These are phyloP conservation scores for Engystomops pustulosus DNA, from an alignment of 2,113 vertebrate species.

Conservation along the genomic window DNA sequence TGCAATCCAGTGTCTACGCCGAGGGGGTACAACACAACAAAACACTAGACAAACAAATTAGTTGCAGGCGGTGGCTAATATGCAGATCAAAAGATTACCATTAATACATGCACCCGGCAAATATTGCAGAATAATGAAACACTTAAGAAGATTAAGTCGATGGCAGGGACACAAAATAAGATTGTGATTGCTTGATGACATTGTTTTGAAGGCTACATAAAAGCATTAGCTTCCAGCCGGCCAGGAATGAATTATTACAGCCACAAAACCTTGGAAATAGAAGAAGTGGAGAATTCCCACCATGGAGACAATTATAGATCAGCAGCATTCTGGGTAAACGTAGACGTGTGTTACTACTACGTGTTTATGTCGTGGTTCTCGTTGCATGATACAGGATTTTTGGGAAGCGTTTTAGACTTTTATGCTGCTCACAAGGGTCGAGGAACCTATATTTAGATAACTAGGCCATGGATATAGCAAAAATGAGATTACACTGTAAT, in stretches of 20 bases:
- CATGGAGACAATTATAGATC: conserved; percentile 5
- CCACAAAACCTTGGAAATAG: neutral
- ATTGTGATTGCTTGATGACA: conserved; percentile 71
- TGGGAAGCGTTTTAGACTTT: neutral
- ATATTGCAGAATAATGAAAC: conserved; percentile 76
- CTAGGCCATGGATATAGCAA: conserved; percentile 22
- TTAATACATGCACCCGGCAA: conserved; percentile 78
- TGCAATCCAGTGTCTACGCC: conserved; percentile 69
- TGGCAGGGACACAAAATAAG: conserved; percentile 71
- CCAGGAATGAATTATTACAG: conserved; percentile 26
- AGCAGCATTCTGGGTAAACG: neutral
- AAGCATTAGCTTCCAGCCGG: conserved; percentile 64
- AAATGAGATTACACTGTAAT: conserved; percentile 27
- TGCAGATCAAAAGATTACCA: conserved; percentile 81
- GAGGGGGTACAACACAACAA: conserved; percentile 77
- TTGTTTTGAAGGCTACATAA: conserved; percentile 66
- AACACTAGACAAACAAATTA: conserved; percentile 83
- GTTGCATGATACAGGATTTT: neutral
- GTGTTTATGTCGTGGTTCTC: neutral
- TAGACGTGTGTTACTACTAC: neutral
- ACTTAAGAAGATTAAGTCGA: conserved; percentile 75
- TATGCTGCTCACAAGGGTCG: neutral
- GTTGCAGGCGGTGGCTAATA: conserved; percentile 78
- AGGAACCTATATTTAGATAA: conserved; percentile 4
- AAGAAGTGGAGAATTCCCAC: neutral